Percentiles rank a stretch among this genome's conserved stretches.
Conservation (phyloP, 1,140 invertebrate species). For the Lucilia cuprina region DNA sequence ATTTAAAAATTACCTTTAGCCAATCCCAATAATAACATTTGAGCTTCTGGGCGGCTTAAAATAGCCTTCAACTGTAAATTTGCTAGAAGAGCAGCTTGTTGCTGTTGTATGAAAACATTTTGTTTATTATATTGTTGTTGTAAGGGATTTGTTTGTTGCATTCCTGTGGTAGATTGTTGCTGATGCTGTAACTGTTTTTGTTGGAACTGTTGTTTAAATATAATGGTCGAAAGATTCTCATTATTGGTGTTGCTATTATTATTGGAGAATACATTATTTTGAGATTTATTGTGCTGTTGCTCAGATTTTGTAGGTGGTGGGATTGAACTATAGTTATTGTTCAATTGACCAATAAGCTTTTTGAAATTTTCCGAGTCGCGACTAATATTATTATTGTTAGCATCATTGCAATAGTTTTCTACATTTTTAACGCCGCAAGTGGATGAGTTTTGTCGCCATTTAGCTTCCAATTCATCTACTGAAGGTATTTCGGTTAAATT, state of each 20-base stretch:
- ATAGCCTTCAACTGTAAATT: slow-evolving; percentile 57
- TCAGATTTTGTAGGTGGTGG: slow-evolving; percentile 14
- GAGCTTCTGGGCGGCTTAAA: slow-evolving; percentile 54
- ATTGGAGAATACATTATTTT: slow-evolving; percentile 33
- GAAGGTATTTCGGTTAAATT: slow-evolving; percentile 49
- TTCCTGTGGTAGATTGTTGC: slow-evolving; percentile 36
- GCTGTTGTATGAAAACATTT: slow-evolving; percentile 54
- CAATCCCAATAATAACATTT: slow-evolving; percentile 51
- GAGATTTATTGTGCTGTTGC: slow-evolving; percentile 36
- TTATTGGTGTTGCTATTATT: slow-evolving; percentile 1
- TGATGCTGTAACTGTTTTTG: slow-evolving; percentile 47
- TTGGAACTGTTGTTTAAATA: slow-evolving; percentile 52
- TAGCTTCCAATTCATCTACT: slow-evolving; percentile 57
- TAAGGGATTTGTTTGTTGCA: slow-evolving; percentile 43
- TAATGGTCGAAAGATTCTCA: slow-evolving; percentile 56
- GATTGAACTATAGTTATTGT: slow-evolving; percentile 31
- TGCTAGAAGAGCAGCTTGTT: slow-evolving; percentile 56
- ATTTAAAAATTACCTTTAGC: slow-evolving; percentile 50
- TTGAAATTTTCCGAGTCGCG: slow-evolving; percentile 52
- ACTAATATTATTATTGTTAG: slow-evolving; percentile 38
- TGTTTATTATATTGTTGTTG: slow-evolving; percentile 57
- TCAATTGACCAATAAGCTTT: slow-evolving; percentile 53
- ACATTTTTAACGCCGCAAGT: slow-evolving; percentile 22
- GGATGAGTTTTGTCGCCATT: slow-evolving; percentile 57
- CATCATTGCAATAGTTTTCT: slow-evolving; percentile 7